These are phyloP conservation scores for Terrapene triunguis DNA, from an alignment of 2,113 vertebrate species.

Conservation along the genomic window DNA sequence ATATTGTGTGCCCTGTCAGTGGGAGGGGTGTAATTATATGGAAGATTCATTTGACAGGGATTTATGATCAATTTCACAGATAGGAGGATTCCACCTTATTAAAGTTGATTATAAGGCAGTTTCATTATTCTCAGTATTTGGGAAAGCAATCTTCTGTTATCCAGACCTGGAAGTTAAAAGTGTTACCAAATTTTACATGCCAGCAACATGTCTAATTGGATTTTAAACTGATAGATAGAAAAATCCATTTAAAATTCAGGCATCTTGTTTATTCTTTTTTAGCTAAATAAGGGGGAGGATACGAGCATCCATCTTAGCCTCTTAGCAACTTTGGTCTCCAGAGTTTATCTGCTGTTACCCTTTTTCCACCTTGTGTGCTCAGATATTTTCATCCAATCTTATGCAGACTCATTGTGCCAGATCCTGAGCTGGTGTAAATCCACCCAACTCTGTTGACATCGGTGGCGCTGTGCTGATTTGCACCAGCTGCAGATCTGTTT, in stretches of 20 bases:
- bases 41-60: background rate
- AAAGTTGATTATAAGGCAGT: background rate
- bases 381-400: background rate
- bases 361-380: background rate
- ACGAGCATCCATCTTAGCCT: background rate
- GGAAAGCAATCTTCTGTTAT: background rate
- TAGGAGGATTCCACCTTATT: background rate
- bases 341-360: background rate
- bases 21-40: background rate
- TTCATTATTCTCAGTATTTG: background rate
- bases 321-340: background rate
- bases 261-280: background rate
- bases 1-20: accelerated
- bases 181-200: accelerated
- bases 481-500: background rate
- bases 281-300: background rate
- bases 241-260: too few species aligned
- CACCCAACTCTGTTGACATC: background rate
- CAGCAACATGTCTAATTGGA: background rate
- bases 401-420: background rate
- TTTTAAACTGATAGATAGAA: background rate
- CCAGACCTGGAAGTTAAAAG: background rate
- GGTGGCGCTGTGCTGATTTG: background rate
- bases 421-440: background rate
- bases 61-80: background rate